Conservation (phyloP, 2,113 vertebrate species). For the Poicephalus meyeri region DNA sequence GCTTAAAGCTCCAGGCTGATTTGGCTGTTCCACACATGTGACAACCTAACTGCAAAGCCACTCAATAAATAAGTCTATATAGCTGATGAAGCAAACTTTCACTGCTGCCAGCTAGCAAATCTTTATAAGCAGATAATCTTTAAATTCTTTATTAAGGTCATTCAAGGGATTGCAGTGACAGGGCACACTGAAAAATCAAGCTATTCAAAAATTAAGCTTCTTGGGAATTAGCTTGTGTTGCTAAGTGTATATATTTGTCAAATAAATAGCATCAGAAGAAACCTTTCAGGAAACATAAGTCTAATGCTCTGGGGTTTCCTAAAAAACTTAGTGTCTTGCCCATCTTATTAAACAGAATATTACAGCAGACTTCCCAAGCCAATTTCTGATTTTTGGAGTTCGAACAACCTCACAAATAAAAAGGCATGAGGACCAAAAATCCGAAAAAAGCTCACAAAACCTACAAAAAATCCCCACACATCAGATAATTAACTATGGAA, state of each 20-base stretch:
- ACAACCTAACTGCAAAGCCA: constrained; percentile 10
- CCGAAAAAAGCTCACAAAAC: not conserved
- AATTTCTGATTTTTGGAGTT: not conserved
- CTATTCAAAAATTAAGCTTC: not conserved
- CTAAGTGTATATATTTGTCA: not conserved
- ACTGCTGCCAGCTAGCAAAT: not conserved
- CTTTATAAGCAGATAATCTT: constrained; percentile 43
- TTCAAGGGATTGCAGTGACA: not conserved
- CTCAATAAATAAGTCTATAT: constrained; percentile 23
- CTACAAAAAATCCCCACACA: not conserved
- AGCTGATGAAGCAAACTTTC: constrained; percentile 19
- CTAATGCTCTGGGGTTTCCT: not conserved
- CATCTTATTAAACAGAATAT: not conserved
- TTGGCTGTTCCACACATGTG: not conserved
- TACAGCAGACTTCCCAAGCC: not conserved
- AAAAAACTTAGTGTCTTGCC: not conserved
- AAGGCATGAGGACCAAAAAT: not conserved
- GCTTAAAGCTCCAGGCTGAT: not conserved
- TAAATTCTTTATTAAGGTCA: constrained; percentile 21
- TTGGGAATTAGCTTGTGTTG: not conserved
- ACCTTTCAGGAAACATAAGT: not conserved
- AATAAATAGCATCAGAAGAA: not conserved
- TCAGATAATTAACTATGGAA: not conserved
- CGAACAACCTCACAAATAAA: not conserved
- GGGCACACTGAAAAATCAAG: not conserved